These are phyloP conservation scores for Atlantisia rogersi DNA, from an alignment of 2,113 vertebrate species.

Conservation along the genomic window DNA sequence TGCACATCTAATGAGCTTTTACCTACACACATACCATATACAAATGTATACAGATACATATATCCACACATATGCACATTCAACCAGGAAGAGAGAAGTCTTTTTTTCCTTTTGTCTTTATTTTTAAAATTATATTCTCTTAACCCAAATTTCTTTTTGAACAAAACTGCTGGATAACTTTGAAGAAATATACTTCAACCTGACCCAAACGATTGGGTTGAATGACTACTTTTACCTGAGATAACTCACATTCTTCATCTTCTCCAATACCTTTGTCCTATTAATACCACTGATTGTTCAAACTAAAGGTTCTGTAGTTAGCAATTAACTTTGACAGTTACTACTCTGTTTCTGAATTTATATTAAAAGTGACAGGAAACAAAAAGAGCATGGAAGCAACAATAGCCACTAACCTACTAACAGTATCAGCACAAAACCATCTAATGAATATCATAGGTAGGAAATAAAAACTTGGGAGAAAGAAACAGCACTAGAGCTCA, in stretches of 20 bases:
- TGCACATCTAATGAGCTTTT: accelerated
- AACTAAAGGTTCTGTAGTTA: not conserved
- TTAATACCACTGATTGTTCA: not conserved
- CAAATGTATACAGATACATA: not conserved
- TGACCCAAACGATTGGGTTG: not conserved
- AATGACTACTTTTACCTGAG: not conserved
- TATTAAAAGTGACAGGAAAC: not conserved
- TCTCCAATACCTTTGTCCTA: not conserved
- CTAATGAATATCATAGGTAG: not conserved
- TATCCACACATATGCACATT: not conserved
- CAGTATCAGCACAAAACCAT: not conserved
- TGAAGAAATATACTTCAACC: not conserved
- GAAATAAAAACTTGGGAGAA: not conserved
- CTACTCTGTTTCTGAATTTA: not conserved
- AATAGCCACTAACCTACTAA: not conserved
- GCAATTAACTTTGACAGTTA: not conserved
- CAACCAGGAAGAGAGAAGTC: not conserved
- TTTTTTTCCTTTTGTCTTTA: no score
- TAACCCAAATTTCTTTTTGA: not conserved
- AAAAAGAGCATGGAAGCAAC: not conserved
- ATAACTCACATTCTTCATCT: not conserved
- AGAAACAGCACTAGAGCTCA: not conserved
- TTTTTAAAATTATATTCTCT: not conserved
- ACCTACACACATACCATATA: not conserved
- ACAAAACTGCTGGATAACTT: not conserved